Evolutionary conservation across 2,888 invertebrate genomes (phyloP), one percentile per base, ranked within the genome.

Genomic region (Pogonocherus hispidulus): DNA sequence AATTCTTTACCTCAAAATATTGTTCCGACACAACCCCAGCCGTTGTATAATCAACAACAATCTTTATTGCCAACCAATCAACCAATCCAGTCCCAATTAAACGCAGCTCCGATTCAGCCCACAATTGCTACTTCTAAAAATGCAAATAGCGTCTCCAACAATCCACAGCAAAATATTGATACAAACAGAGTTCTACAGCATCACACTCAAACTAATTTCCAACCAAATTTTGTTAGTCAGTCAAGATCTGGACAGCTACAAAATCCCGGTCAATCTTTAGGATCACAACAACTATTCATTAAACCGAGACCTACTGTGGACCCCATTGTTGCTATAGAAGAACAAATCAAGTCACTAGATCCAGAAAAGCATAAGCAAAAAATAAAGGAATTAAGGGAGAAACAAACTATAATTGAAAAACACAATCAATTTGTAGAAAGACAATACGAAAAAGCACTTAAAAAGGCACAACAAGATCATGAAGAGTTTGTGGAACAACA

Each of bases 381-480:
- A 66, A 81, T 91, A 1, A 90, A 91, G 74, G 92, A 93, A 75
- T 88, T 93, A 52, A 89, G 91, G 75, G 93, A 93, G 73, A 89
- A 92, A 74, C 91, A 92, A 76, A 88, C 91, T 71, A 88, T 92
- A 3, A 92, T 92, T 68, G 91, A 92, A 75, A 92, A 92, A 78
- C 92, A 92, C 74, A 93, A 93, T 77, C 90, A 93, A 74, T 91
- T 93, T 75, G 89, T 93, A 3, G 93, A 94, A 77, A 93, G 92
- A 79, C 93, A 93, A 78, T 93, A 94, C 76, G 90, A 94, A 75
- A 93, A 93, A 76, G 91, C 93, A 47, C 91, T 93, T 78, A 91
- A 92, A 78, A 94, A 94, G 80, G 90, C 93, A 0, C 89, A 93
- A 72, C 89, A 90, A 76, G 87, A 93, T 23, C 93, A 94, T 74